Evolutionary conservation across 2,888 invertebrate genomes (phyloP), one percentile per base, ranked within the genome.

Genomic region (Xanthorhoe spadicearia): DNA sequence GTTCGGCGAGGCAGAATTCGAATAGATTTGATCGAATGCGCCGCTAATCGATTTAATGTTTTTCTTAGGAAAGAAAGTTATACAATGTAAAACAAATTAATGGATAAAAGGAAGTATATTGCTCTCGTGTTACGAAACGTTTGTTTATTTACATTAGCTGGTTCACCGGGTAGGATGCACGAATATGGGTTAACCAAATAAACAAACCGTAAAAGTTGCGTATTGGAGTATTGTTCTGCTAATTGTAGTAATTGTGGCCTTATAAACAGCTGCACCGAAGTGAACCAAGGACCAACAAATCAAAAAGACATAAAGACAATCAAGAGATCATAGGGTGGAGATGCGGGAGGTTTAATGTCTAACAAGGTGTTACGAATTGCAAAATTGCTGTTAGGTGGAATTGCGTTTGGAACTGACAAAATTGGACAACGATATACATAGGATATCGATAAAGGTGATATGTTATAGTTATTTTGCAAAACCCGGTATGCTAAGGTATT

Each of bases 251-350:
- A 64, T 61, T 59, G 68, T 70, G 62, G 71, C 67, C 63, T 66
- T 71, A 66, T 71, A 64, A 66, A 61, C 60, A 56, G 50, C 64
- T 62, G 59, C 66, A 72, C 68, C 63, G 60, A 77, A 76, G 73
- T 78, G 77, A 79, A 77, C 75, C 84, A 83, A 84, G 82, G 81
- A 75, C 81, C 76, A 78, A 74, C 76, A 76, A 83, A 89, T 89
- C 80, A 86, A 87, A 84, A 85, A 79, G 80, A 64, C 84, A 85
- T 87, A 78, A 83, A 83, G 68, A 79, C 74, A 80, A 83, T 85
- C 80, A 82, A 74, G 64, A 72, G 75, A 74, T 62, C 66, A 63
- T 61, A 43, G 56, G 64, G 68, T 77, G 77, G 79, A 83, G 81
- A 85, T 82, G 78, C 76, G 81, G 81, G 75, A 73, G 85, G 80